A percentile compares a stretch with the other conserved stretches of the same genome.
These are phyloP conservation scores for Cactoblastis cactorum DNA, from an alignment of 2,888 invertebrate genomes.

Conservation along the genomic window DNA sequence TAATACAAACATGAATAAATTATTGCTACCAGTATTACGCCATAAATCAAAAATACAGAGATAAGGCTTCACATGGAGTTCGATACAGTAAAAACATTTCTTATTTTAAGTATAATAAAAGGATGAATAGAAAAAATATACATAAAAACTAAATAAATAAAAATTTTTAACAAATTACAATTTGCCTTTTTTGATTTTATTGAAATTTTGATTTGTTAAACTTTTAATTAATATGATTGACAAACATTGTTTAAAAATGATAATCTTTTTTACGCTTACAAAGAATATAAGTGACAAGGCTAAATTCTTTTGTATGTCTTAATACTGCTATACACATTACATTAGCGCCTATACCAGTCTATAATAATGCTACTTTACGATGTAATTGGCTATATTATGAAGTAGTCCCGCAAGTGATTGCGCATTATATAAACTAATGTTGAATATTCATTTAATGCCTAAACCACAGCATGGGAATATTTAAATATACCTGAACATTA, in stretches of 20 bases:
- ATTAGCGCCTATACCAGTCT: not conserved
- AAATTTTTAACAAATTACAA: too few species aligned
- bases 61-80: not conserved
- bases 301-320: not conserved
- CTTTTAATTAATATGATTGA: too few species aligned
- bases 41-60: not conserved
- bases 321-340: not conserved
- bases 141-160: too few species aligned
- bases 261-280: not conserved
- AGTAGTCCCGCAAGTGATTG: not conserved
- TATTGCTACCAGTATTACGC: constrained; percentile 11
- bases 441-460: not conserved
- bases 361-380: not conserved
- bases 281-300: not conserved
- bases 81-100: not conserved
- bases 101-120: not conserved
- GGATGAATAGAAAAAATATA: too few species aligned
- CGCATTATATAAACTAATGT: not conserved
- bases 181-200: too few species aligned
- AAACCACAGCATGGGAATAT: not conserved
- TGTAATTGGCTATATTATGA: not conserved
- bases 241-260: too few species aligned
- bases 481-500: too few species aligned
- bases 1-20: constrained; percentile 10
- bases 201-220: too few species aligned